A percentile compares a stretch with the other conserved stretches of the same genome.
Conservation (phyloP, 2,888 invertebrate genomes). For the Drosophila borealis region DNA sequence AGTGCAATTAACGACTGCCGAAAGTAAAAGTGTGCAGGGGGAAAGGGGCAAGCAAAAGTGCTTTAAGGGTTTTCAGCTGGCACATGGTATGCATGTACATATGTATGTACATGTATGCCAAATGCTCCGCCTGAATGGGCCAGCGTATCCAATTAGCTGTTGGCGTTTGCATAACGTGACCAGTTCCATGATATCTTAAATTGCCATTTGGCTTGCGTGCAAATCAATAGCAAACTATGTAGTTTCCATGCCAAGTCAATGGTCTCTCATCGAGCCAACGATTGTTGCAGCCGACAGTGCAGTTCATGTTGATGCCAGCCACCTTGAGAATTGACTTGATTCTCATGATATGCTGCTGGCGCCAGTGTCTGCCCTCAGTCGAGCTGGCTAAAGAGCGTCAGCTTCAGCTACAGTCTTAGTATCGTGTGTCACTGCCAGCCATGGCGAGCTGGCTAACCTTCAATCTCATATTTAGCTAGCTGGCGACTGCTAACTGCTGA, state of each 20-base stretch:
- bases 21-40: constrained; percentile 67
- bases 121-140: constrained; percentile 15
- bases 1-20: constrained; percentile 65
- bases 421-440: constrained; percentile 27
- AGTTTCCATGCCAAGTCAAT: constrained; percentile 27
- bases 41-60: constrained; percentile 1
- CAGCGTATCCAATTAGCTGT: constrained; percentile 30
- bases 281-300: constrained; percentile 34
- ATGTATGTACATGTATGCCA: neutral
- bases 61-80: constrained; percentile 12
- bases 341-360: constrained; percentile 35
- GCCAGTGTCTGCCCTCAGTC: constrained; percentile 35
- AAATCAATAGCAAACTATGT: constrained; percentile 40
- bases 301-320: constrained; percentile 10
- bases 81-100: neutral
- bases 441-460: constrained; percentile 44
- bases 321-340: constrained; percentile 35
- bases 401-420: constrained; percentile 4
- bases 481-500: neutral
- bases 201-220: constrained; percentile 44
- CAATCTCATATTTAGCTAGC: constrained; percentile 32
- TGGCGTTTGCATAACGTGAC: constrained; percentile 45
- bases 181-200: constrained; percentile 21
- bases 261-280: constrained; percentile 22
- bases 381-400: neutral